Evolutionary conservation across 2,113 vertebrate genomes (phyloP).

Genomic region (Corythoichthys intestinalis): DNA sequence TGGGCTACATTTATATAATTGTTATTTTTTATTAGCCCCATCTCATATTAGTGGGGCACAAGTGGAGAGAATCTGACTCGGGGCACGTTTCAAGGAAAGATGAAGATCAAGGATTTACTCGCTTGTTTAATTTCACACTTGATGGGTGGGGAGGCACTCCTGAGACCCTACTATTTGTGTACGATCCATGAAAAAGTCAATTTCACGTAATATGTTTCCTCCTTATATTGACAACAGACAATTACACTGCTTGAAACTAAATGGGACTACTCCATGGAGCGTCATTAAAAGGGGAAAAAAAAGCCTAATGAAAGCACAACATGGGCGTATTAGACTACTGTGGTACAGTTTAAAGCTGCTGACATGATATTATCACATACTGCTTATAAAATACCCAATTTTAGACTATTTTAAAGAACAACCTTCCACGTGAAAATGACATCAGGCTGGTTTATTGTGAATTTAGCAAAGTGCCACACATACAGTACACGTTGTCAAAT

Average conservation of each 20-base stretch:
- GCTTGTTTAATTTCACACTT: slow-evolving; percentile 3
- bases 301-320: neutral
- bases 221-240: slow-evolving; percentile 1
- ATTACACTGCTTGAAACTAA: neutral
- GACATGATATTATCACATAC: neutral
- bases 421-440: neutral
- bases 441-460: neutral
- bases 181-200: neutral
- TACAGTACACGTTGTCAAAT: slow-evolving; percentile 1
- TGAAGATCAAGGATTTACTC: neutral
- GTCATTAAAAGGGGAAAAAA: neutral
- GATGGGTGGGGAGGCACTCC: neutral
- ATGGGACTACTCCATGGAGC: neutral
- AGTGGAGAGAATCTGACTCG: neutral
- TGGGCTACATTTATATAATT: no score
- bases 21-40: neutral
- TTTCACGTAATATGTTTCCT: neutral
- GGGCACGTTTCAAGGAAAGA: neutral
- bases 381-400: neutral
- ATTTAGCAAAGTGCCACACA: neutral
- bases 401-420: neutral
- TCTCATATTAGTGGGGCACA: neutral
- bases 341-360: neutral
- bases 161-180: neutral
- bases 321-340: neutral